Conservation (phyloP, 2,797 vertebrate genomes). For the Hydrophis major region DNA sequence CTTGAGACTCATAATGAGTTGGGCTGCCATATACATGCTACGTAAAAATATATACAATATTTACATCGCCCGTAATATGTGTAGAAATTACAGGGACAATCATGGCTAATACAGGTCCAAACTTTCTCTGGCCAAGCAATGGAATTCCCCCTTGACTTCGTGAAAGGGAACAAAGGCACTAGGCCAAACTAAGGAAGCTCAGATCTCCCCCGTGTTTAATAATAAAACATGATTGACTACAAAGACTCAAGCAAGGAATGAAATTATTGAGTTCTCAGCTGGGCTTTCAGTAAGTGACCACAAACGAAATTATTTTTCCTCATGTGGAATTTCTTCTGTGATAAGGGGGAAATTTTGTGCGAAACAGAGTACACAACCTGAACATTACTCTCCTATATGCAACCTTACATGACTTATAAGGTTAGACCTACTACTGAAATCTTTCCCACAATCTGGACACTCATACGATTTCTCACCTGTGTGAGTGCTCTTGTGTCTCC, state of each 20-base stretch:
- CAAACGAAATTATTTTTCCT: too few species aligned
- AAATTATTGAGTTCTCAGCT: not conserved
- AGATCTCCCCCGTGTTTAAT: not conserved
- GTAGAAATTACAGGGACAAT: not conserved
- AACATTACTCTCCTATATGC: not conserved
- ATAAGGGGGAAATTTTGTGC: too few species aligned
- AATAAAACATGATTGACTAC: not conserved
- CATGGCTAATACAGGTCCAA: not conserved
- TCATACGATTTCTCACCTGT: not conserved
- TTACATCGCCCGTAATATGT: not conserved
- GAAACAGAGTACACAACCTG: too few species aligned
- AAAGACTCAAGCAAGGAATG: not conserved
- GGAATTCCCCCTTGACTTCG: accelerated
- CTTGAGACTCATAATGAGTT: not conserved
- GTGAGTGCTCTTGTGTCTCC: not conserved
- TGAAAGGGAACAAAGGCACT: accelerated
- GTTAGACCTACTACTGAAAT: not conserved
- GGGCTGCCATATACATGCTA: too few species aligned
- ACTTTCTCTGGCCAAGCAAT: not conserved
- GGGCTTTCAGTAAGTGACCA: not conserved
- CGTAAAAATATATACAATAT: too few species aligned
- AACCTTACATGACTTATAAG: not conserved
- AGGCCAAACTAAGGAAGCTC: not conserved
- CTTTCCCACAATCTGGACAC: not conserved
- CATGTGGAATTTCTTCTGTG: too few species aligned